A percentile compares a stretch with the other conserved stretches of the same genome.
Conservation (phyloP, 30 jellyfish, hydroid and myxozoan genomes). For the Pelagia noctiluca region DNA sequence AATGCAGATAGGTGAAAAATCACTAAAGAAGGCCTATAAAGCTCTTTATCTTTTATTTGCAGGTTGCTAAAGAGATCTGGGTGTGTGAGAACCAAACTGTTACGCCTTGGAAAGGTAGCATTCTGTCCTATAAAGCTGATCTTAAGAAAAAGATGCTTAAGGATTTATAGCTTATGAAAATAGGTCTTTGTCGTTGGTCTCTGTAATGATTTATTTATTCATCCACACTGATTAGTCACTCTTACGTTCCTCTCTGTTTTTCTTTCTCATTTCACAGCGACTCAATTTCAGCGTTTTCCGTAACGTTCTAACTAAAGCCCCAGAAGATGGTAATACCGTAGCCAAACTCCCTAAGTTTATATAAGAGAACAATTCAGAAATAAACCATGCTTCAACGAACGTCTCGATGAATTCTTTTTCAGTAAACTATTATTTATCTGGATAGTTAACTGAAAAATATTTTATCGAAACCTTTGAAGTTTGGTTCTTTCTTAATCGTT, state of each 20-base stretch:
- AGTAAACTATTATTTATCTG: no score
- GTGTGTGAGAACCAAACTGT: constrained; percentile 94
- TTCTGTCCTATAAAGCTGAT: constrained; percentile 75
- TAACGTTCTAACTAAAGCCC: no score
- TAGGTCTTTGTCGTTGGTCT: constrained; percentile 43
- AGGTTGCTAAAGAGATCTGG: constrained; percentile 99
- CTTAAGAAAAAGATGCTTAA: constrained; percentile 76
- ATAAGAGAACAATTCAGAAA: no score
- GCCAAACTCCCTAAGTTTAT: no score
- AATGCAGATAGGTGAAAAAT: no score
- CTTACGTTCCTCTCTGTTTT: neutral
- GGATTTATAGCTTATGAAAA: constrained; percentile 36
- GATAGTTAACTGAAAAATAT: no score
- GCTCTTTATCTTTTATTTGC: neutral
- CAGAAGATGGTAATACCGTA: no score
- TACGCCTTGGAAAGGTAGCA: constrained; percentile 94
- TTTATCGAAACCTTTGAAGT: no score
- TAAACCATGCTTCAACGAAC: no score
- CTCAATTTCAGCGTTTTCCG: no score
- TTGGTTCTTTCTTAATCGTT: no score
- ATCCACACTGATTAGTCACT: neutral
- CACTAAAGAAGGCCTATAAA: neutral
- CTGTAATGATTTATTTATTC: neutral
- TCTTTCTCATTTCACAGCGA: constrained; percentile 11
- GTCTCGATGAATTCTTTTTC: no score